Percentiles rank a stretch among this genome's conserved stretches.
These are phyloP conservation scores for Vollenhovia emeryi DNA, from an alignment of 1,140 invertebrate species.

Conservation along the genomic window DNA sequence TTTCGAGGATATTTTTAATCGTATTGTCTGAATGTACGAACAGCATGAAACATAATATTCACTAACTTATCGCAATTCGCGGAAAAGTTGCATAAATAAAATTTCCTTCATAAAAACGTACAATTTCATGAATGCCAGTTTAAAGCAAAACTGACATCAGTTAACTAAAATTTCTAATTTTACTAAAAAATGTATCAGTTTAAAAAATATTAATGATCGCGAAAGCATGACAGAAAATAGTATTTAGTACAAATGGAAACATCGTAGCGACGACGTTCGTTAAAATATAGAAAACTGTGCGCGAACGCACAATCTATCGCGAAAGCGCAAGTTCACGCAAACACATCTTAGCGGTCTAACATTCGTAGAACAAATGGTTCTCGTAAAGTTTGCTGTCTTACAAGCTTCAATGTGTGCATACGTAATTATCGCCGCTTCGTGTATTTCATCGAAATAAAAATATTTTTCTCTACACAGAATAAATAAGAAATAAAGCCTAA, in stretches of 20 bases:
- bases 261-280: not conserved
- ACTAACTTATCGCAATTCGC: not conserved
- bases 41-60: not conserved
- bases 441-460: not conserved
- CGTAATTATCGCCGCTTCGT: not conserved
- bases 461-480: not conserved
- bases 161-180: not conserved
- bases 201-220: not conserved
- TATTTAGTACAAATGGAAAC: not conserved
- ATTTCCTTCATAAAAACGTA: not conserved
- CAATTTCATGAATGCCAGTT: too few relatives aligned
- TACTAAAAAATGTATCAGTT: not conserved
- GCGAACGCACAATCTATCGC: not conserved
- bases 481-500: not conserved
- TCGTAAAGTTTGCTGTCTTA: not conserved
- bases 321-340: not conserved
- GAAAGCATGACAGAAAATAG: not conserved
- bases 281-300: not conserved
- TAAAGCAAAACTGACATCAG: not conserved
- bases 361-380: not conserved
- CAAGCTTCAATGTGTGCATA: not conserved
- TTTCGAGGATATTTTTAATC: conserved; percentile 20
- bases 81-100: not conserved
- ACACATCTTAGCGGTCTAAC: not conserved
- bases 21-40: not conserved